These are phyloP conservation scores for Papilio polyxenes DNA, from an alignment of 1,140 invertebrate species.

Conservation along the genomic window DNA sequence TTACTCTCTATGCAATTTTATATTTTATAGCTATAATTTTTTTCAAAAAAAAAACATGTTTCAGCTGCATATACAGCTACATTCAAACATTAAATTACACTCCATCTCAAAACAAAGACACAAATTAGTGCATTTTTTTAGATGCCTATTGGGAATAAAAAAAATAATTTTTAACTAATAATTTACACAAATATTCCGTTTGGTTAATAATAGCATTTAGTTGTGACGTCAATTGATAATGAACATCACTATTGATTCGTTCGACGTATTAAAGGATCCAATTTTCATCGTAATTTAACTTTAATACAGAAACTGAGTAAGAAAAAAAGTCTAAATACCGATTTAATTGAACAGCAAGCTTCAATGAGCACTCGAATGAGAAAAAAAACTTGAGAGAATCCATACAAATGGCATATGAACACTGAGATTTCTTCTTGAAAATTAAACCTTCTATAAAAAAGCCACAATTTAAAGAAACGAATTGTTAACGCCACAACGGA, in stretches of 20 bases:
- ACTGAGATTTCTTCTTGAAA: constrained; percentile 5
- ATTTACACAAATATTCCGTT: background rate
- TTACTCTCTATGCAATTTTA: too few relatives aligned
- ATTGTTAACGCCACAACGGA: background rate
- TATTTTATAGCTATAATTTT: too few relatives aligned
- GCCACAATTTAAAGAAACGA: background rate
- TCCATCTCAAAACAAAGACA: background rate
- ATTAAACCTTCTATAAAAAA: background rate
- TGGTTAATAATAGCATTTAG: background rate
- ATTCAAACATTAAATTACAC: background rate
- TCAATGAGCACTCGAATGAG: background rate
- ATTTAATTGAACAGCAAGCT: background rate
- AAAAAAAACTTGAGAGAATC: constrained; percentile 7
- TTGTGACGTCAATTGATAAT: background rate
- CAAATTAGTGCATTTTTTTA: background rate
- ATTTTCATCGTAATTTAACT: background rate
- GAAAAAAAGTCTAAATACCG: background rate
- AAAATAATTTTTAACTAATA: background rate
- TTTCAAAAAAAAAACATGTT: too few relatives aligned
- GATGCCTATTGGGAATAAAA: background rate
- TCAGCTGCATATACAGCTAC: too few relatives aligned
- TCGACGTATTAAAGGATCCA: background rate
- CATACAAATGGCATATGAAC: constrained; percentile 5
- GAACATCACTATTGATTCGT: background rate
- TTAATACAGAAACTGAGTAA: background rate